Evolutionary conservation across 2,888 invertebrate genomes (phyloP), one percentile per base, ranked within the genome.

Genomic region (Rhagonycha lutea): DNA sequence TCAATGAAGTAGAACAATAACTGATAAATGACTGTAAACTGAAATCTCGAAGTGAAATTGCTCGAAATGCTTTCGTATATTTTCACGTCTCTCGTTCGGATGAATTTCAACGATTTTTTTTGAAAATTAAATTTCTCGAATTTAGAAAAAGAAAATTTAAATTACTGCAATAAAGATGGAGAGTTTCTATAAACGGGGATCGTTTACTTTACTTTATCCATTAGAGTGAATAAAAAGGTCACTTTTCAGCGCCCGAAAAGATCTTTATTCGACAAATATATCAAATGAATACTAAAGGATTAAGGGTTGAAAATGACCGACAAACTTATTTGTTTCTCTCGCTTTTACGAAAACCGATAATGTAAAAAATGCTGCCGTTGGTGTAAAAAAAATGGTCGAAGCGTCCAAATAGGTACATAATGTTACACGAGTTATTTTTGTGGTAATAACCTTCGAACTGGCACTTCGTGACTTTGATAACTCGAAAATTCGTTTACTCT

Each of bases 1-100:
- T 71, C 77, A 68, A 72, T 77, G 74, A 74, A 77, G 74, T 77
- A 72, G 77, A 77, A 77, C 74, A 72, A 77, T 77, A 72, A 72
- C 77, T 77, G 77, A 77, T 77, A 77, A 74, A 77, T 77, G 71
- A 72, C 74, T 26, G 72, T 72, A 73, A 72, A 72, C 76, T 71
- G 71, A 77, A 77, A 74, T 77, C 74, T 68, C 61, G 24, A 74
- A 72, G 72, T 74, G 72, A 77, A 75, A 77, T 77, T 74, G 74
- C 72, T 67, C 69, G 74, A 70, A 77, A 73, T 76, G 76, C 70
- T 62, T 73, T 63, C 77, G 61, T 72, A 72, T 68, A 68, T 69
- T 70, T 68, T 28, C 69, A 68, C 70, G 65, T 47, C 69, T 68
- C 70, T 76, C 73, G 69, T 75, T 61, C 60, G 65, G 4, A 32